Percentiles rank a stretch among this genome's conserved stretches.
Conservation (phyloP, 1,140 invertebrate species). For the Pomacea maculata region DNA sequence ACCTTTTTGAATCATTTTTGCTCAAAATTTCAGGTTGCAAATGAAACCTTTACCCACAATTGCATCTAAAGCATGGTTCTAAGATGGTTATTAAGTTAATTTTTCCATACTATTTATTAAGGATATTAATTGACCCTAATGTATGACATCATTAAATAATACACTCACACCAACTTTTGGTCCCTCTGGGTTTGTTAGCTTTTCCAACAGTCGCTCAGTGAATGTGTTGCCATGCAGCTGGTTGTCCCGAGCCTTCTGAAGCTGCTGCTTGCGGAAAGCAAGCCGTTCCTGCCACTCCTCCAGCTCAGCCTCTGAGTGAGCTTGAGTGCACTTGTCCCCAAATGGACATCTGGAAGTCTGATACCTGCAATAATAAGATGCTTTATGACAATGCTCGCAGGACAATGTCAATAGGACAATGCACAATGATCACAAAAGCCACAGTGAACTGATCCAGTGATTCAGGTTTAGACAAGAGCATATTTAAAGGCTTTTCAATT, state of each 20-base stretch:
- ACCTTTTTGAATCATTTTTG: too few species aligned
- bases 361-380: slow-evolving; percentile 36
- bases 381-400: background rate
- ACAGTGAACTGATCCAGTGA: background rate
- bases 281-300: slow-evolving; percentile 80
- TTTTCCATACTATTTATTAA: too few species aligned
- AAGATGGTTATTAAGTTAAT: too few species aligned
- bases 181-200: slow-evolving; percentile 61
- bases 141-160: too few species aligned
- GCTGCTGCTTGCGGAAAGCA: slow-evolving; percentile 71
- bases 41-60: too few species aligned
- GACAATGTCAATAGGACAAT: background rate
- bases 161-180: slow-evolving; percentile 52
- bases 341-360: slow-evolving; percentile 71
- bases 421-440: background rate
- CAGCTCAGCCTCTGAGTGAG: slow-evolving; percentile 78
- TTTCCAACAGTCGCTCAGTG: slow-evolving; percentile 75
- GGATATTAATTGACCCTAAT: too few species aligned
- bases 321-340: slow-evolving; percentile 79
- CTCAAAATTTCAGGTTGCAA: too few species aligned
- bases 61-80: too few species aligned
- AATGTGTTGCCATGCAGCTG: slow-evolving; percentile 76
- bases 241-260: slow-evolving; percentile 75
- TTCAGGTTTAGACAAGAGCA: background rate
- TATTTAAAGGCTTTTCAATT: background rate